Conservation (phyloP, 2,888 invertebrate genomes). For the Phyllotreta striolata region DNA sequence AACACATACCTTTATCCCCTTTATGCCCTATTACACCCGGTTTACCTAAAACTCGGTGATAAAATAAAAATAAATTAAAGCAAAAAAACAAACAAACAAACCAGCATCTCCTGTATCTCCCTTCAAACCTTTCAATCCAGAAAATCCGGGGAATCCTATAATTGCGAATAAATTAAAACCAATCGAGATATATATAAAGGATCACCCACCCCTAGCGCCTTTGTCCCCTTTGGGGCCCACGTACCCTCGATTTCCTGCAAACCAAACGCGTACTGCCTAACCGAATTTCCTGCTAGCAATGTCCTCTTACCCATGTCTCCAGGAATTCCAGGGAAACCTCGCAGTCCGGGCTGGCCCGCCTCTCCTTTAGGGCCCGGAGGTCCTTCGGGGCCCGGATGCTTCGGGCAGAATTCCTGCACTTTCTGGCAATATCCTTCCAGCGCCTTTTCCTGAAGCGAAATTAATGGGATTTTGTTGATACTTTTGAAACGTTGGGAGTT, state of each 20-base stretch:
- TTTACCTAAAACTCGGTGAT: slow-evolving; percentile 17
- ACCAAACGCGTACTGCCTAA: slow-evolving; percentile 12
- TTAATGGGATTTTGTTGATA: slow-evolving; percentile 10
- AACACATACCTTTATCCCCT: slow-evolving; percentile 23
- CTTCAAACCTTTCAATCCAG: slow-evolving; percentile 9
- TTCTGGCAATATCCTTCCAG: slow-evolving; percentile 86
- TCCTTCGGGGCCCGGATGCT: slow-evolving; percentile 57
- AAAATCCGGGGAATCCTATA: slow-evolving; percentile 6
- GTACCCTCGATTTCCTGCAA: slow-evolving; percentile 34
- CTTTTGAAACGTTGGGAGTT: no score
- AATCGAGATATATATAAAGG: slow-evolving; percentile 14
- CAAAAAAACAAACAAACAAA: slow-evolving; percentile 23
- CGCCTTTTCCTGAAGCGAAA: slow-evolving; percentile 74
- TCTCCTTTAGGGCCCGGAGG: slow-evolving; percentile 74
- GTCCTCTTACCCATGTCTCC: slow-evolving; percentile 60
- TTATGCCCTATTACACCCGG: slow-evolving; percentile 31
- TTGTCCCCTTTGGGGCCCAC: slow-evolving; percentile 38
- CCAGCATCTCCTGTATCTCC: slow-evolving; percentile 13
- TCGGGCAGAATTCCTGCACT: slow-evolving; percentile 77
- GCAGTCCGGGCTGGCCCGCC: slow-evolving; percentile 73
- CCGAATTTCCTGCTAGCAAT: slow-evolving; percentile 28
- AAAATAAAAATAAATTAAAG: slow-evolving; percentile 25
- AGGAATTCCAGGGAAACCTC: slow-evolving; percentile 70
- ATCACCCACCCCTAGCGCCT: slow-evolving; percentile 15
- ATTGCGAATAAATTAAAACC: neutral